These are phyloP conservation scores for Hyalella azteca DNA, from an alignment of 2,888 invertebrate species.

Conservation along the genomic window DNA sequence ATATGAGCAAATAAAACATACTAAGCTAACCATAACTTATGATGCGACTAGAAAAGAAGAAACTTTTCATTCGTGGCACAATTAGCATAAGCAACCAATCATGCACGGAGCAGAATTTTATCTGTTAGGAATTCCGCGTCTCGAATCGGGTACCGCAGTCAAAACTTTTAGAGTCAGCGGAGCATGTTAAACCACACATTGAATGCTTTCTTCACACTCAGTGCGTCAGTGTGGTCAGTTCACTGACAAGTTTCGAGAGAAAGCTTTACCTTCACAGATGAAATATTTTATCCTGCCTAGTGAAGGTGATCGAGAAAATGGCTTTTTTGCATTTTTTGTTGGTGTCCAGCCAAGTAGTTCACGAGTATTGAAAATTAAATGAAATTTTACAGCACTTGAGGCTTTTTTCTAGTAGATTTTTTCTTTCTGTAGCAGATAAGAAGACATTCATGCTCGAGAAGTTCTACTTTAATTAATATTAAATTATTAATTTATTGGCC, in stretches of 20 bases:
- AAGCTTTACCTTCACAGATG: background rate
- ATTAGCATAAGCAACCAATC: background rate
- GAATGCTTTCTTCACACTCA: background rate
- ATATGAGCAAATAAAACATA: background rate
- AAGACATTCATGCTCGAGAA: no score
- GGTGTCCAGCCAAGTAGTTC: no score
- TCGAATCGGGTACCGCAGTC: background rate
- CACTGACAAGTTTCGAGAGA: background rate
- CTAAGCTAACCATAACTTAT: background rate
- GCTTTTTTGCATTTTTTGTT: no score
- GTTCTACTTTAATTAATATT: no score
- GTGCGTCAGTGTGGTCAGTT: background rate
- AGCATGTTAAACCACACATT: conserved; percentile 1
- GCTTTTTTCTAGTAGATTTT: no score
- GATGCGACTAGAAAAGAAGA: background rate
- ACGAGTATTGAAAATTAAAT: no score
- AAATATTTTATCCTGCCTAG: background rate
- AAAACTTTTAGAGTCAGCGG: background rate
- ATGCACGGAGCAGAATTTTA: background rate
- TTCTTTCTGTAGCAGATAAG: no score
- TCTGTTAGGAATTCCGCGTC: background rate
- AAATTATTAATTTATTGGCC: no score
- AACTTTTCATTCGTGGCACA: background rate
- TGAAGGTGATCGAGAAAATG: background rate
- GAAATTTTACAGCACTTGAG: no score